phyloP scores from a whole-genome alignment of 2,797 vertebrate genomes.

The Darevskia mixta region DNA sequence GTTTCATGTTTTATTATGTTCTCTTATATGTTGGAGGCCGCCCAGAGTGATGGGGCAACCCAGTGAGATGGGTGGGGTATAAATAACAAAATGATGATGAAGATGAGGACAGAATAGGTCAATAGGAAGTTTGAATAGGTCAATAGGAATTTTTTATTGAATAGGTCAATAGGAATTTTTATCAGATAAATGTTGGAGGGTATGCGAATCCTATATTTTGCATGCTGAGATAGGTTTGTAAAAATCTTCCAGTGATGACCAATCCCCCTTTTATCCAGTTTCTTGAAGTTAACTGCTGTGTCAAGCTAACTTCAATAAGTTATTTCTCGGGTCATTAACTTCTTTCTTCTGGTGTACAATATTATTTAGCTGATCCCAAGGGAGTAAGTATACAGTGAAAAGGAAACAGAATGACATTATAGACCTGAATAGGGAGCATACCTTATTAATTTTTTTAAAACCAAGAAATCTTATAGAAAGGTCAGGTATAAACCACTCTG shows the following conservation, averaged over 20 bases:
- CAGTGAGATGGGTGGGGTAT: too few relatives aligned
- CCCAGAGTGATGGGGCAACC: too few relatives aligned
- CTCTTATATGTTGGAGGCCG: too few relatives aligned
- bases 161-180: too few relatives aligned
- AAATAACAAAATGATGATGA: too few relatives aligned
- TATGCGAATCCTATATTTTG: background rate
- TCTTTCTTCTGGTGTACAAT: constrained; percentile 16
- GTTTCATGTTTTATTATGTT: too few relatives aligned
- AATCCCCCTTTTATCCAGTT: background rate
- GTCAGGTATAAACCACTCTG: constrained; percentile 29
- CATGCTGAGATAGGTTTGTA: constrained; percentile 34
- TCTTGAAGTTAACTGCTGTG: constrained; percentile 30
- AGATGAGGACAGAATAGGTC: too few relatives aligned
- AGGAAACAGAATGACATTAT: constrained; percentile 1
- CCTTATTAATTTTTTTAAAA: constrained; percentile 42
- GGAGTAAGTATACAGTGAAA: constrained; percentile 33
- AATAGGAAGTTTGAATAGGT: too few relatives aligned
- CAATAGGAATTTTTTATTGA: too few relatives aligned
- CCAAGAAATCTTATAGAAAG: constrained; percentile 31
- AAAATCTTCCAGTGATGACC: constrained; percentile 1
- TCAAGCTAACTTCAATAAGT: constrained; percentile 41
- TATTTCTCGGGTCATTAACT: constrained; percentile 50
- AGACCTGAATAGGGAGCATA: constrained; percentile 32
- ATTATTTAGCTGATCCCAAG: constrained; percentile 35
- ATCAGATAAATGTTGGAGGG: too few relatives aligned